These are phyloP conservation scores for Brassicogethes aeneus DNA, from an alignment of 2,888 invertebrate genomes.

Conservation along the genomic window DNA sequence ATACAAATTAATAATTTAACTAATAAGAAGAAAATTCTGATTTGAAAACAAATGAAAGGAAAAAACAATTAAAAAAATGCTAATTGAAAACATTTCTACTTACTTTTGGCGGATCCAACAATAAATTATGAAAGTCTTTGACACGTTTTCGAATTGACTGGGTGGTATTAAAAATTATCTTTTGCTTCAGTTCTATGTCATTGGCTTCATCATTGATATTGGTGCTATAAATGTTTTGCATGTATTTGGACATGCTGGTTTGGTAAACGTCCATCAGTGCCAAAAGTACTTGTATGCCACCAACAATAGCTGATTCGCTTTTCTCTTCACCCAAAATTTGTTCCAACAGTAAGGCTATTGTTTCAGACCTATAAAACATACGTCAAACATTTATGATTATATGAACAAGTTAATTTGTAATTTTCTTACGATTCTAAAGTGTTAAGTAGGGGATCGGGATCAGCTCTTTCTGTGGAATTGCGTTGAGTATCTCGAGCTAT, in stretches of 20 bases:
- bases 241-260: conserved; percentile 31
- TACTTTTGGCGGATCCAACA: conserved; percentile 64
- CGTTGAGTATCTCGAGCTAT: conserved; percentile 52
- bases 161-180: conserved; percentile 53
- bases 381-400: conserved; percentile 6
- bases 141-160: conserved; percentile 56
- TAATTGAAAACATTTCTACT: too few species aligned
- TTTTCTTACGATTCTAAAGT: conserved; percentile 69
- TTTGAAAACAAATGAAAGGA: too few species aligned
- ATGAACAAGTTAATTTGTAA: too few species aligned
- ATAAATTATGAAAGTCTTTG: conserved; percentile 58
- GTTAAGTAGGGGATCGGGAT: conserved; percentile 63
- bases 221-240: conserved; percentile 29
- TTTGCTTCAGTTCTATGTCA: conserved; percentile 50
- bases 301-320: conserved; percentile 63
- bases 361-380: conserved; percentile 41
- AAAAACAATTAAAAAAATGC: too few species aligned
- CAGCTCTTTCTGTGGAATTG: conserved; percentile 50
- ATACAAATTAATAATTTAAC: too few species aligned
- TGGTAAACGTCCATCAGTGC: conserved; percentile 53
- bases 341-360: conserved; percentile 59
- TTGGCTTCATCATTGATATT: conserved; percentile 39
- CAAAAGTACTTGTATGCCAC: conserved; percentile 72
- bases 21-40: too few species aligned
- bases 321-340: conserved; percentile 63